Base-by-base conservation (phyloP, 2,888 invertebrate species). In the Dioctria linearis region DNA sequence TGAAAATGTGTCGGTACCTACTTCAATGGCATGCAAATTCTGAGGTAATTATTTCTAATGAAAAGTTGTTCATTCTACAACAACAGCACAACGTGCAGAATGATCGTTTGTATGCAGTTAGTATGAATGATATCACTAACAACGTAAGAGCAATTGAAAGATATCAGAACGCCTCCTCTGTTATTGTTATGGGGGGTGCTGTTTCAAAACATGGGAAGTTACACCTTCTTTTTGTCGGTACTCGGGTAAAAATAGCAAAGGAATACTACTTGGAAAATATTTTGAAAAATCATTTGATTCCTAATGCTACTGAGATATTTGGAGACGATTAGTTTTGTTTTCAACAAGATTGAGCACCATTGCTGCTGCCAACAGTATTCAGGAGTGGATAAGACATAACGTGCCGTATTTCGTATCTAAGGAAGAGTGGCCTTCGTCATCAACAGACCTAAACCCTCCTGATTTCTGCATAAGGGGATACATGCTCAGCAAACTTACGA, bases 401-500 rank as follows among this genome's bases (percentile, higher is more conserved):
- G 2, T 65, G 39, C 2, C 40, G 4, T 42, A 65, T 65, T 65
- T 65, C 8, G 40, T 65, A 65, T 42, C 40, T 65, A 37, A 25
- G 37, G 1, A 61, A 13, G 61, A 61, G 37, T 61, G 13, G 61
- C 25, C 61, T 5, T 39, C 65, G 8, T 37, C 39, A n/a, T 65
- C 40, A 65, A 42, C 40, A 65, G 40, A 65, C 65, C 5, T 65
- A n/a, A 39, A 40, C 9, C 40, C 40, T 5, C 42, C 8, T 3
- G 65, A 65, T 40, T 37, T 65, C 9, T 5, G 39, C 65, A 40
- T 65, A 65, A 40, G 42, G 65, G 65, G 40, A 8, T 65, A 65
- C 9, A 65, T 65, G 40, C 40, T 13, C 6, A 65, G 65, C 3
- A n/a, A 65, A 40, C 39, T 65, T 3, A 42, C 39, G 40, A 39